Evolutionary conservation across 2,888 invertebrate species (phyloP).

Genomic region (Cheilosia pagana): DNA sequence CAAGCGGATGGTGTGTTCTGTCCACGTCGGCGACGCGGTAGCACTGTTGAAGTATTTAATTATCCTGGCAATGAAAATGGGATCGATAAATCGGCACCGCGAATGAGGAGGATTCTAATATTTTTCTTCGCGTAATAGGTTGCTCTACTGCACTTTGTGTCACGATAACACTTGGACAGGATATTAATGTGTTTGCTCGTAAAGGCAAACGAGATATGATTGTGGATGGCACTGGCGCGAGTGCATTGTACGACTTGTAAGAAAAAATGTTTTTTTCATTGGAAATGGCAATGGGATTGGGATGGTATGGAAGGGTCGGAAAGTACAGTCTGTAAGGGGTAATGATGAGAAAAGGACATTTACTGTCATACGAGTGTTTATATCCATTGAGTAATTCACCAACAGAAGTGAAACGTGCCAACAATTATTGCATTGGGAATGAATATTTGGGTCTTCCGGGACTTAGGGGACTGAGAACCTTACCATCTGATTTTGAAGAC

Average conservation of each 20-base stretch:
- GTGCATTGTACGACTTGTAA: not conserved
- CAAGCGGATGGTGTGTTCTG: constrained; percentile 34
- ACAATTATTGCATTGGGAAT: no score
- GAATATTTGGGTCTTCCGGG: no score
- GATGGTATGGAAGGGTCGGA: not conserved
- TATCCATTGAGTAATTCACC: no score
- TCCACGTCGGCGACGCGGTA: not conserved
- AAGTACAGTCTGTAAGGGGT: no score
- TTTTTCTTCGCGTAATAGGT: constrained; percentile 1
- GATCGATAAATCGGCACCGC: constrained; percentile 19
- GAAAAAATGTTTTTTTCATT: no score
- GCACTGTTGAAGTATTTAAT: constrained; percentile 22
- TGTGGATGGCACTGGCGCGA: not conserved
- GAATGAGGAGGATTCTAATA: constrained; percentile 17
- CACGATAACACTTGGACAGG: constrained; percentile 26
- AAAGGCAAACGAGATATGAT: not conserved
- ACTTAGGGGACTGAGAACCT: no score
- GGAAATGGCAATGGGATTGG: not conserved
- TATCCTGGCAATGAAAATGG: constrained; percentile 36
- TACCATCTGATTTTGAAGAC: no score
- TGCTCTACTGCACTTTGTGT: constrained; percentile 12
- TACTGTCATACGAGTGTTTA: no score
- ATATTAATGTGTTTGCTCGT: constrained; percentile 9
- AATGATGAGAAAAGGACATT: no score
- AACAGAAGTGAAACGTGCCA: no score